Conservation (phyloP, 1,140 invertebrate species). For the Platorchestia sp. region DNA sequence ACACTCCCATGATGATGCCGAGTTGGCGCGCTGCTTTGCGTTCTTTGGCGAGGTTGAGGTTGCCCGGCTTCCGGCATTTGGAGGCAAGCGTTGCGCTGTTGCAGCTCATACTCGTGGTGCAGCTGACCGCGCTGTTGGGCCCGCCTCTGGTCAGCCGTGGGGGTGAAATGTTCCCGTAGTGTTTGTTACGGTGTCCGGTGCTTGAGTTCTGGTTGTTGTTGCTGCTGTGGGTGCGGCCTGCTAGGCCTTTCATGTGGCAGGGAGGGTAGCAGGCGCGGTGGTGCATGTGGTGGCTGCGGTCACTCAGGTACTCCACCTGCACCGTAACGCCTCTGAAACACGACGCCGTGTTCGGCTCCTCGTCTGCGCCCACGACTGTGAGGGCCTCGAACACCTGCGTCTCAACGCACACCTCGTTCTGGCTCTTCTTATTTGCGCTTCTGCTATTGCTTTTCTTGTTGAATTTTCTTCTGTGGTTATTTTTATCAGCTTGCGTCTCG, state of each 20-base stretch:
- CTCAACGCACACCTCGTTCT: slow-evolving; percentile 45
- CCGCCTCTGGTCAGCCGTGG: background rate
- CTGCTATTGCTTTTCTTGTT: slow-evolving; percentile 13
- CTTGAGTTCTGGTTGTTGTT: slow-evolving; percentile 26
- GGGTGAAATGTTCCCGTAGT: background rate
- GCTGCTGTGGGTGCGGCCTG: background rate
- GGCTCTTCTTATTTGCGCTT: background rate
- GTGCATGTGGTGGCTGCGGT: slow-evolving; percentile 58
- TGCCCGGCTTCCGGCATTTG: slow-evolving; percentile 65
- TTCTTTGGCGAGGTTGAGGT: slow-evolving; percentile 73
- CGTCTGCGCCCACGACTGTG: slow-evolving; percentile 56
- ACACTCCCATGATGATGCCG: slow-evolving; percentile 79
- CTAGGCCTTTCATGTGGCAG: background rate
- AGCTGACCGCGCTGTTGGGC: background rate
- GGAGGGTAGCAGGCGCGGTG: slow-evolving; percentile 59
- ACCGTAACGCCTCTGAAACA: slow-evolving; percentile 68
- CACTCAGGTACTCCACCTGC: slow-evolving; percentile 68
- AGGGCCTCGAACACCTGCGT: background rate
- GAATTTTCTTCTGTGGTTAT: background rate
- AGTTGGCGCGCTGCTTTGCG: slow-evolving; percentile 78
- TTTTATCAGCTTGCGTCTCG: slow-evolving; percentile 60
- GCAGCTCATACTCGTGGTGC: slow-evolving; percentile 53
- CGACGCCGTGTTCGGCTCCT: slow-evolving; percentile 40
- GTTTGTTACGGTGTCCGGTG: background rate
- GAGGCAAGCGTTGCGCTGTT: slow-evolving; percentile 34